Conservation (phyloP, 2,113 vertebrate genomes). For the Nibea albiflora region DNA sequence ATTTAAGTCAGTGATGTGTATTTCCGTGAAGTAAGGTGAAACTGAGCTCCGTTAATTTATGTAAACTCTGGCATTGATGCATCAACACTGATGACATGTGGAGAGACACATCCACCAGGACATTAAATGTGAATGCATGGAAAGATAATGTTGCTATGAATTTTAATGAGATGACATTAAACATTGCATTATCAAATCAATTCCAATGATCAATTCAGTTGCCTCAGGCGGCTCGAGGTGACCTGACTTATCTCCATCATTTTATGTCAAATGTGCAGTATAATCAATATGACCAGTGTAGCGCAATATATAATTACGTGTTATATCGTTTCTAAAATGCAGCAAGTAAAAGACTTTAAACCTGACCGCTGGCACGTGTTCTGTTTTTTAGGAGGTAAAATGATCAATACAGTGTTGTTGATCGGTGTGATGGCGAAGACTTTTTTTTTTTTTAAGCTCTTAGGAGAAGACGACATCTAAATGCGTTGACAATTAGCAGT, state of each 20-base stretch:
- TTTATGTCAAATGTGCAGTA: constrained; percentile 30
- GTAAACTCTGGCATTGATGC: background rate
- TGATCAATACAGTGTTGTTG: background rate
- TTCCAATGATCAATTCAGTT: background rate
- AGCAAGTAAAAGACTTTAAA: constrained; percentile 1
- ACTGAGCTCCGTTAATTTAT: background rate
- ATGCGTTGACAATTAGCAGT: background rate
- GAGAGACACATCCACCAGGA: background rate
- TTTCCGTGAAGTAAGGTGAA: background rate
- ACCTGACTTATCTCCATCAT: constrained; percentile 27
- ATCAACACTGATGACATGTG: background rate
- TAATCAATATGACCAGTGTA: constrained; percentile 7
- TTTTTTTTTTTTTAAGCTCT: background rate
- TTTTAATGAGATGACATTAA: background rate
- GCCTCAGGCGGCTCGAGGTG: constrained; percentile 37
- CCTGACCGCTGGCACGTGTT: background rate
- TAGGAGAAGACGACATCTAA: background rate
- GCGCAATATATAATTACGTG: background rate
- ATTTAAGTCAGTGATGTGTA: background rate
- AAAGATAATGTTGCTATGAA: background rate
- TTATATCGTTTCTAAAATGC: background rate
- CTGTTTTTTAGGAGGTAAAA: background rate
- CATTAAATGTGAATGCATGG: background rate
- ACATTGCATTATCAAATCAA: background rate
- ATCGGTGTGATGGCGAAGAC: background rate